Evolutionary conservation across 2,888 invertebrate genomes (phyloP).

Genomic region (Chrysomela aeneicollis): DNA sequence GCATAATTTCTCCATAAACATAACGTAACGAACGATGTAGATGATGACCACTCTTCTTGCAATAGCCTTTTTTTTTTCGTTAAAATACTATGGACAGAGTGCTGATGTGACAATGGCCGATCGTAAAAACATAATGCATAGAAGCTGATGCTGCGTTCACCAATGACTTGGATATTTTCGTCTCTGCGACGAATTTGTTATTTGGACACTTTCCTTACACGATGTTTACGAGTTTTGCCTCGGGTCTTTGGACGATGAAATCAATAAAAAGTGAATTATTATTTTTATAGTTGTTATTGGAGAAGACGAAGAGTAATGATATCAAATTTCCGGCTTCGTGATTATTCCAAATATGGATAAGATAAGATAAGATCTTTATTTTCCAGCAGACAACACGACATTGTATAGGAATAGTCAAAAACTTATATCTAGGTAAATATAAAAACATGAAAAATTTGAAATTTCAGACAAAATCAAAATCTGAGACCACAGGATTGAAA

Average conservation of each 20-base stretch:
- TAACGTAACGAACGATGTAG: neutral
- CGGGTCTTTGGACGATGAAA: neutral
- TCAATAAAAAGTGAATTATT: neutral
- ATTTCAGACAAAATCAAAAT: too few species aligned
- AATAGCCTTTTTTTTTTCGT: conserved; percentile 47
- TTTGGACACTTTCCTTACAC: neutral
- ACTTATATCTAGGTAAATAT: too few species aligned
- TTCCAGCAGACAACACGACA: too few species aligned
- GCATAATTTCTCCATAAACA: neutral
- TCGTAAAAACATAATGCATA: conserved; percentile 47
- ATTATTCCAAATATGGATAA: too few species aligned
- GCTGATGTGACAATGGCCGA: conserved; percentile 52
- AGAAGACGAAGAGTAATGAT: neutral
- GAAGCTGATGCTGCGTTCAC: conserved; percentile 18
- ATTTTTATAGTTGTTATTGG: neutral
- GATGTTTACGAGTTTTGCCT: neutral
- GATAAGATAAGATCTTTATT: too few species aligned
- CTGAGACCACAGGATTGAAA: too few species aligned
- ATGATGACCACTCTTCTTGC: conserved; percentile 49
- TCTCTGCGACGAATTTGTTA: neutral
- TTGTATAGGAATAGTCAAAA: too few species aligned
- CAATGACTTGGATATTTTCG: conserved; percentile 18
- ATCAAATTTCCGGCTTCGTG: neutral
- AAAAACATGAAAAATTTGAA: too few species aligned
- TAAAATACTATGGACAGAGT: conserved; percentile 35